These are phyloP conservation scores for Alviniconcha strummeri DNA, from an alignment of 2,888 invertebrate genomes.

Conservation along the genomic window DNA sequence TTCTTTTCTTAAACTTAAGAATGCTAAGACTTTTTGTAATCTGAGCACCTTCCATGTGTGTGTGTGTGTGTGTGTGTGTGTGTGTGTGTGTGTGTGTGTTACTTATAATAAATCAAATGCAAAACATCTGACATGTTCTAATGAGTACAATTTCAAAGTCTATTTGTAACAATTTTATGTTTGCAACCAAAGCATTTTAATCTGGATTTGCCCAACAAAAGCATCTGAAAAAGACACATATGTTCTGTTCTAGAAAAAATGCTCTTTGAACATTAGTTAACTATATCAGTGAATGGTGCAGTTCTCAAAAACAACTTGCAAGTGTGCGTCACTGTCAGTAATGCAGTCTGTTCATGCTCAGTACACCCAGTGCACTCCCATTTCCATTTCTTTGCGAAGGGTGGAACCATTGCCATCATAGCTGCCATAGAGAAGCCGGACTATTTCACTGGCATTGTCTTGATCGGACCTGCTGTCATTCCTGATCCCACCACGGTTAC, in stretches of 20 bases:
- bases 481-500: slow-evolving; percentile 49
- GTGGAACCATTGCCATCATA: slow-evolving; percentile 72
- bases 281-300: neutral
- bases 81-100: slow-evolving; percentile 7
- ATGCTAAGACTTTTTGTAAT: neutral
- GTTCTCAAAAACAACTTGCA: neutral
- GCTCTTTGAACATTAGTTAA: too few species aligned
- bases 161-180: neutral
- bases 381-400: slow-evolving; percentile 58
- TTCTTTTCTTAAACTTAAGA: neutral
- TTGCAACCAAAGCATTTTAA: neutral
- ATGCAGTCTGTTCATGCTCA: neutral
- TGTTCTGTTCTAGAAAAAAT: too few species aligned
- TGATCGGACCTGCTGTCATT: slow-evolving; percentile 72
- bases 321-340: neutral
- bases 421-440: slow-evolving; percentile 67
- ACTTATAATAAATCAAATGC: neutral
- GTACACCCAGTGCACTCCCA: too few species aligned
- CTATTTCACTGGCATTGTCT: slow-evolving; percentile 70
- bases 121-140: neutral
- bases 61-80: neutral
- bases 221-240: neutral
- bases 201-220: neutral
- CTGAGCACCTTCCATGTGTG: neutral
- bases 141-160: neutral